Percentiles rank a stretch among this genome's conserved stretches.
phyloP scores from a whole-genome alignment of 35 echinoderm and acorn worm genomes.

The Acanthaster planci region DNA sequence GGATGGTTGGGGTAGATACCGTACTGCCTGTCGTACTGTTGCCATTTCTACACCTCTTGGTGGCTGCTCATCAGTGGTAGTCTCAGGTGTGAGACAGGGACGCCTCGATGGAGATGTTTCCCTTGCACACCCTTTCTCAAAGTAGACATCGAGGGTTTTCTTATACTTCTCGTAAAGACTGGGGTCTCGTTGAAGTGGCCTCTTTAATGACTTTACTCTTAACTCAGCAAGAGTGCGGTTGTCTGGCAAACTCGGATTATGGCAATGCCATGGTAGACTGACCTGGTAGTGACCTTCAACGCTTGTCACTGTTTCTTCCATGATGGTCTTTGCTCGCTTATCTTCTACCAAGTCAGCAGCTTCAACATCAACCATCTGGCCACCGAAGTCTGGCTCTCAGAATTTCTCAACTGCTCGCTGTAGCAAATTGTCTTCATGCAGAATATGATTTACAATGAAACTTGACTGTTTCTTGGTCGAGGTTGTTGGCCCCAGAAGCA shows the following conservation, averaged over 20 bases:
- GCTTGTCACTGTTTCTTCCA: conserved; percentile 44
- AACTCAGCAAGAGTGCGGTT: conserved; percentile 39
- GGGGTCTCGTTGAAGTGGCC: conserved; percentile 33
- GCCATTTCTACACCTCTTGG: too few species aligned
- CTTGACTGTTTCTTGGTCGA: neutral
- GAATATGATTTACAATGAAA: neutral
- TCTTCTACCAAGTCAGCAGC: conserved; percentile 30
- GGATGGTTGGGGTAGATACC: conserved; percentile 73
- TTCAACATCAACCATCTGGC: neutral
- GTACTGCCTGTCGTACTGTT: neutral
- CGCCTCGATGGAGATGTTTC: conserved; percentile 28
- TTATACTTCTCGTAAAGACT: conserved; percentile 53
- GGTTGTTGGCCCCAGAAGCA: conserved; percentile 35
- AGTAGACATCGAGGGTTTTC: conserved; percentile 43
- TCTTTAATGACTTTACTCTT: conserved; percentile 56
- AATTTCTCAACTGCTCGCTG: too few species aligned
- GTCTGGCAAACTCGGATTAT: conserved; percentile 21
- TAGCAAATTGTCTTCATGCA: too few species aligned
- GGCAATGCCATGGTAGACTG: conserved; percentile 46
- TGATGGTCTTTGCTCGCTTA: conserved; percentile 12
- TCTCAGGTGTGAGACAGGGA: too few species aligned
- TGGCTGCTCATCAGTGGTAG: too few species aligned
- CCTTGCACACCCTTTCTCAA: conserved; percentile 58
- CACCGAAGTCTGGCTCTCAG: too few species aligned
- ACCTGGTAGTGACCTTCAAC: conserved; percentile 48